Base-by-base conservation (phyloP, 2,888 invertebrate species). In the Acleris emargana region DNA sequence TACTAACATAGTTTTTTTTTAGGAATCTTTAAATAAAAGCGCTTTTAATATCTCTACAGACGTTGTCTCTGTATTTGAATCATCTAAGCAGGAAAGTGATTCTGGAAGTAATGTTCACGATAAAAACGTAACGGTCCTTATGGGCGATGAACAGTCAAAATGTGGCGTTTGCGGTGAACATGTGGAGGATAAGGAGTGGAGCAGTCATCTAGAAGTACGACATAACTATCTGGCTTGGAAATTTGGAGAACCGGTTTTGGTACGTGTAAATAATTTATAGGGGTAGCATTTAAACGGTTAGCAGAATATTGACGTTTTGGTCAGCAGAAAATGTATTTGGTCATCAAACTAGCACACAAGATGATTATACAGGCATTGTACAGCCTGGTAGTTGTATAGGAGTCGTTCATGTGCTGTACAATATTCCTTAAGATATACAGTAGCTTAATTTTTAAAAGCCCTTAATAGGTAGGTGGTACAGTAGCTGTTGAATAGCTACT, bases 191-290 rank as follows among this genome's bases (percentile, higher is more conserved):
- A 17, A 13, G 6, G 38, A 51, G n/a, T 59, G 59, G 59, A 59
- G 42, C 7, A 59, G 6, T 28, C 59, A 59, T 50, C 38, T 50
- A 22, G 50, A 20, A n/a, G 50, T 22, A 6, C 20, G n/a, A 17
- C 59, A 59, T 51, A n/a, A 59, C 11, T 59, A 59, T 51, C 50
- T 59, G 42, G 59, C 59, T n/a, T 59, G 59, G 59, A 50, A 59
- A 51, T 7, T 20, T 7, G 59, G 59, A 22, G 61, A 69, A n/a
- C 13, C 50, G 16, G 54, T 54, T 32, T 32, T 68, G 38, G 69
- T 69, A 49, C 45, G 69, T 66, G 38, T 3, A 11, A 11, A 32
- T 32, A 38, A 38, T 50, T 32, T 32, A 32, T 32, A 32, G 9
- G 25, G 25, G 25, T 25, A 25, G 6, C 6, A 25, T 25, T 25